Base-by-base conservation (phyloP, 1,140 invertebrate genomes). In the Anastrepha obliqua region DNA sequence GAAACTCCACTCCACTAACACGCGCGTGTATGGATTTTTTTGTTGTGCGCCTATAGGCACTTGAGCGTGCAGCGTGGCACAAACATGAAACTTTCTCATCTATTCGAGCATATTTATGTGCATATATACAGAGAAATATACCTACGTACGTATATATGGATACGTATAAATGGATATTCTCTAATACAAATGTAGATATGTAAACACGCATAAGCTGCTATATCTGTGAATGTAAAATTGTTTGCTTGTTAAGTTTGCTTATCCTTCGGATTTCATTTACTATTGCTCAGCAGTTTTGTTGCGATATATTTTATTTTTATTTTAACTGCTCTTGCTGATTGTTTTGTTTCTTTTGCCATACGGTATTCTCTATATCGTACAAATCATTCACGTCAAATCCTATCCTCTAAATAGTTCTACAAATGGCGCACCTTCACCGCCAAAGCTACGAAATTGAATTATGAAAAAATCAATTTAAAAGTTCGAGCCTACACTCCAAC, bases 221-320 rank as follows among this genome's bases (percentile, higher is more conserved):
- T 55, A 55, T 55, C 6, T 11, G 51, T 55, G 51, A 8, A 55
- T 65, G 11, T 11, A 67, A 13, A 67, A 42, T 44, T 74, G 39
- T 74, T 74, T 74, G 67, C 15, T 42, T 42, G 39, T 70, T 42
- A 15, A 70, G 39, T 70, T 44, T 44, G 67, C 67, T 70, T 70
- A 70, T 70, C 11, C 67, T 70, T 70, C 67, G 67, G 3, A 44
- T 70, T 70, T 42, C 13, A 44, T 70, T 70, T 70, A 44, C 67
- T 44, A 74, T 74, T 74, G 67, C 42, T 74, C 42, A 74, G 67
- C 67, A 70, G 67, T 74, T 74, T 74, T 74, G 0, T 74, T 17
- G n/a, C 2, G 64, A 67, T 39, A 11, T 62, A 4, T 15, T 62
- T 62, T 62, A 58, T 58, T 44, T 47, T 74, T 74, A 47, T 74